Evolutionary conservation across 1,140 invertebrate species (phyloP).

Genomic region (Drosophila parabipectinata): DNA sequence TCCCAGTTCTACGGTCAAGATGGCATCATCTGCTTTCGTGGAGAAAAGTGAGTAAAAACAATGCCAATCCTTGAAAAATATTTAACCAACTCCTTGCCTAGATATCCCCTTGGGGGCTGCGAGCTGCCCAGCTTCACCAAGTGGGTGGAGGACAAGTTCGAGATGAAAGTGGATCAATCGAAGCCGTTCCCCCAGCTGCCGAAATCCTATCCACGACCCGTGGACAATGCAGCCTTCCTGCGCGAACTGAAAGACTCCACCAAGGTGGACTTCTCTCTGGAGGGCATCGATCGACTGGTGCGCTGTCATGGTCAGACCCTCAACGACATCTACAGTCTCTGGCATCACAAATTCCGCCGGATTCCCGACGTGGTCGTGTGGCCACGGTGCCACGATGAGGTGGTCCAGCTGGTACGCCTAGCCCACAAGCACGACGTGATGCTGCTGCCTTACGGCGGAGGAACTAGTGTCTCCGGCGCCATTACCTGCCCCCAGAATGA

Average conservation of each 20-base stretch:
- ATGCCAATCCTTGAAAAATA: neutral
- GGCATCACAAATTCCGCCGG: conserved; percentile 89
- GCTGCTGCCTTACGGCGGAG: conserved; percentile 97
- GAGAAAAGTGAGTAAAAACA: conserved; percentile 53
- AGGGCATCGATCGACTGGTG: conserved; percentile 93
- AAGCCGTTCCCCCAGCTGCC: conserved; percentile 84
- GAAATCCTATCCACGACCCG: conserved; percentile 86
- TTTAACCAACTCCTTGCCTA: conserved; percentile 85
- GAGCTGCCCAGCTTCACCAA: conserved; percentile 91
- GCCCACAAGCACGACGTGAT: conserved; percentile 92
- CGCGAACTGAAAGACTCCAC: conserved; percentile 86
- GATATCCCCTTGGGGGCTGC: conserved; percentile 93
- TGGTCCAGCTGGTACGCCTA: conserved; percentile 91
- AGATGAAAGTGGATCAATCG: conserved; percentile 86
- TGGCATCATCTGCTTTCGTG: conserved; percentile 88
- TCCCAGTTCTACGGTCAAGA: conserved; percentile 90
- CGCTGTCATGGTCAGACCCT: conserved; percentile 98
- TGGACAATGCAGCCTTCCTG: conserved; percentile 86
- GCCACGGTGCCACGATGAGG: conserved; percentile 93
- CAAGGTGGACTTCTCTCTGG: conserved; percentile 89
- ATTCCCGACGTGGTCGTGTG: conserved; percentile 98
- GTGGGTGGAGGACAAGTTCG: conserved; percentile 92
- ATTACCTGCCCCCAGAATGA: conserved; percentile 94
- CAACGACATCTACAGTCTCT: conserved; percentile 93
- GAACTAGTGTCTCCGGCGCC: conserved; percentile 97